Evolutionary conservation across 2,113 vertebrate species (phyloP).

Genomic region (Ivindomyrus marchei): DNA sequence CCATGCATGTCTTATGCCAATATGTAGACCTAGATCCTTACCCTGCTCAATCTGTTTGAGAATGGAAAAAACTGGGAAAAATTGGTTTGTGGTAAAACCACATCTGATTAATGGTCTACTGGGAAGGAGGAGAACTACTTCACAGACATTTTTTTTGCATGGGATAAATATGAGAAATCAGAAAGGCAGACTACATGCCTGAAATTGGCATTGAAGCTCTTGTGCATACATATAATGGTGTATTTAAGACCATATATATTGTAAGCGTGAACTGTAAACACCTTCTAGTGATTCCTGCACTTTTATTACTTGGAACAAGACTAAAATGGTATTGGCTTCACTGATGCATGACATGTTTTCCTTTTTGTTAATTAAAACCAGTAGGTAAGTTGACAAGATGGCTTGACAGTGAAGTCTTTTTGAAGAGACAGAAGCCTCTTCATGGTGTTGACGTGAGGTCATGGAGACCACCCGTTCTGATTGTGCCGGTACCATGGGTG

Average conservation of each 20-base stretch:
- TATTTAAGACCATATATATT: neutral
- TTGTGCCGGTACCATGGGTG: neutral
- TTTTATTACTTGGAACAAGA: neutral
- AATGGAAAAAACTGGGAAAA: neutral
- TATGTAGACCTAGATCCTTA: neutral
- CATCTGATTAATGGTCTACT: neutral
- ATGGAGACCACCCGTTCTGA: neutral
- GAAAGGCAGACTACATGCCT: conserved; percentile 3
- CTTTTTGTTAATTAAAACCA: conserved; percentile 14
- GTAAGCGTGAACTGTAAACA: neutral
- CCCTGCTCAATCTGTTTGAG: neutral
- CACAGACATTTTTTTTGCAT: neutral
- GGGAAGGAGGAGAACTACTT: neutral
- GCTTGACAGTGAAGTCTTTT: neutral
- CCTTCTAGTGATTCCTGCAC: neutral
- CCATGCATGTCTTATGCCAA: neutral
- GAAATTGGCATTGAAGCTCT: neutral
- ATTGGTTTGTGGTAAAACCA: neutral
- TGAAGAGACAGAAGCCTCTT: neutral
- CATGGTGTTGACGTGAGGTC: neutral
- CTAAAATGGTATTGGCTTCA: neutral
- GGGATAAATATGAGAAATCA: neutral
- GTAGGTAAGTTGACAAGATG: neutral
- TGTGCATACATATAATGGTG: neutral
- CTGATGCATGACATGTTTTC: neutral